Base-by-base conservation (phyloP, 2,797 vertebrate species). In the Loriculus beryllinus region DNA sequence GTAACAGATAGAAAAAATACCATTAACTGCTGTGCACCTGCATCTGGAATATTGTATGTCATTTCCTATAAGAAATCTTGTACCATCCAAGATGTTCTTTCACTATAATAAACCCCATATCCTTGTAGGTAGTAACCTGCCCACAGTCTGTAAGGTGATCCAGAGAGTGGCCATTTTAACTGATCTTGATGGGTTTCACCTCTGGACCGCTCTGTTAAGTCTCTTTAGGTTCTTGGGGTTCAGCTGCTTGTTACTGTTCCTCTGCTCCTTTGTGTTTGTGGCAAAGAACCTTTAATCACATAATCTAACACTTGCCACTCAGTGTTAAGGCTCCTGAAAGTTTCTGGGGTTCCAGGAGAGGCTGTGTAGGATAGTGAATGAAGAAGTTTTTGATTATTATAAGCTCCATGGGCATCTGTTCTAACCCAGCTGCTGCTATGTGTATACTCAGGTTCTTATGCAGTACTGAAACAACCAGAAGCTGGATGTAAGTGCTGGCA, bases 301-400 rank as follows among this genome's bases (percentile, higher is more conserved):
- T 29, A 74, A 39, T 10, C 6, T 37, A 48, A 12, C 15, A 9
- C 35, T 52, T 74, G 29, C 21, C 14, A 9, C 3, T 0, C 0
- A 5, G 8, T 39, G 3, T 42, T 69, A 9, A 21, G 23, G 64
- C n/a, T 92, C 35, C 60, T 88, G 31, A 22, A 54, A 18, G 29
- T n/a, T 72, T 68, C n/a, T 84, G 0, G n/a, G 57, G 10, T 75
- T 60, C 47, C 31, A 57, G 26, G 40, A 71, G 60, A 40, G 43
- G 25, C 52, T 86, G 37, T 10, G 28, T 67, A 15, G 51, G 39
- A 11, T n/a, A 14, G 8, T 6, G 43, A 57, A 69, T 31, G 26
- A 19, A 63, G 62, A 88, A 62, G 10, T 0, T 25, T 4, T 49
- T 3, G 7, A 11, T 71, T 14, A 7, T 31, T 72, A 10, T 6